A percentile compares a stretch with the other conserved stretches of the same genome.
Evolutionary conservation across 2,113 vertebrate species (phyloP).

Genomic region (Oncorhynchus clarkii): DNA sequence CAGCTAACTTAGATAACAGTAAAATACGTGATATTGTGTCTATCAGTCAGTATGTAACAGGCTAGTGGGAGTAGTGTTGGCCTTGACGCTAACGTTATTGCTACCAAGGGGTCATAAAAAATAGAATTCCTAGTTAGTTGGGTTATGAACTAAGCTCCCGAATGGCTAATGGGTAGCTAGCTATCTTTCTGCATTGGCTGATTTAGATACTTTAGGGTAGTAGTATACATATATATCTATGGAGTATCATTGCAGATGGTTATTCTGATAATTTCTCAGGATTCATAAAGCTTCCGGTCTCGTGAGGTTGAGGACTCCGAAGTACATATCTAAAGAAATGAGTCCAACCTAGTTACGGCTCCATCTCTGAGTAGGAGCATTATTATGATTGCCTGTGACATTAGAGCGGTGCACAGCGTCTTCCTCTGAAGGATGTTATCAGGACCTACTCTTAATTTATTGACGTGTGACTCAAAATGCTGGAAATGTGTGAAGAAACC

Average conservation of each 20-base stretch:
- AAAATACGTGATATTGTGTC: too few species aligned
- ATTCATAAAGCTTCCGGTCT: not conserved
- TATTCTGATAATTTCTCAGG: not conserved
- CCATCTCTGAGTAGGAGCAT: not conserved
- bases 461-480: conserved; percentile 28
- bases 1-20: too few species aligned
- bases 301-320: not conserved
- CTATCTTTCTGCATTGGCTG: not conserved
- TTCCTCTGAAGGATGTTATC: conserved; percentile 25
- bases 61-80: not conserved
- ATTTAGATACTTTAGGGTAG: not conserved
- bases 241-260: not conserved
- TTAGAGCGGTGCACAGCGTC: not conserved
- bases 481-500: conserved; percentile 29
- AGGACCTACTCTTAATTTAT: conserved; percentile 17
- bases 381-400: not conserved
- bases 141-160: too few species aligned
- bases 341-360: not conserved
- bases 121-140: not conserved
- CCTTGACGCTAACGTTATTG: not conserved
- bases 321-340: not conserved
- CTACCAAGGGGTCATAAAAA: too few species aligned
- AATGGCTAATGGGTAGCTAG: not conserved
- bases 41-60: not conserved
- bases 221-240: not conserved